Conservation (phyloP, 2,888 invertebrate species). For the Drosophila incognita region DNA sequence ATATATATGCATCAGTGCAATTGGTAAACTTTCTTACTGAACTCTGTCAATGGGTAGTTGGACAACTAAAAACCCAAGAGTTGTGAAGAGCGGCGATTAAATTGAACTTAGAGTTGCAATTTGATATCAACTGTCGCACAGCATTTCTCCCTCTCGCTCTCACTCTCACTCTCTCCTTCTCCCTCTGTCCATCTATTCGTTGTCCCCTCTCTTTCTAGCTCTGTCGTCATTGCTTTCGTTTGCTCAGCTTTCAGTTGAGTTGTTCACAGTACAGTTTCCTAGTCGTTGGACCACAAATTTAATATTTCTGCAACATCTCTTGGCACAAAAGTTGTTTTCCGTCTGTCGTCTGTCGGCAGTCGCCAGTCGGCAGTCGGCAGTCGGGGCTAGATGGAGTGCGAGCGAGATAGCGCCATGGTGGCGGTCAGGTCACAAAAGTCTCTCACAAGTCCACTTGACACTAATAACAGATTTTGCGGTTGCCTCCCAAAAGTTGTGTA, state of each 20-base stretch:
- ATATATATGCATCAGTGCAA: slow-evolving; percentile 21
- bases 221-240: background rate
- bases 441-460: slow-evolving; percentile 75
- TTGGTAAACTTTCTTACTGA: slow-evolving; percentile 46
- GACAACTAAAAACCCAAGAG: slow-evolving; percentile 34
- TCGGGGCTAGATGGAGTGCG: background rate
- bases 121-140: slow-evolving; percentile 35
- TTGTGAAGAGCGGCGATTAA: slow-evolving; percentile 55
- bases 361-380: background rate
- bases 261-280: slow-evolving; percentile 14
- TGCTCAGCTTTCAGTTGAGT: slow-evolving; percentile 8
- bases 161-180: background rate
- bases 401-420: slow-evolving; percentile 3
- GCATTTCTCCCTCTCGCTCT: background rate
- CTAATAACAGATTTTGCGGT: slow-evolving; percentile 78
- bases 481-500: slow-evolving; percentile 72
- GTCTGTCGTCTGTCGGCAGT: background rate
- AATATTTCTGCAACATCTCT: slow-evolving; percentile 52
- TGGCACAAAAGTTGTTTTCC: slow-evolving; percentile 30
- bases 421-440: slow-evolving; percentile 70
- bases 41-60: slow-evolving; percentile 43
- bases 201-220: too few relatives aligned
- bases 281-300: slow-evolving; percentile 38
- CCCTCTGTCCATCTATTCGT: background rate
- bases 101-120: slow-evolving; percentile 53